These are phyloP conservation scores for Mimumesa dahlbomi DNA, from an alignment of 2,888 invertebrate genomes.

Conservation along the genomic window DNA sequence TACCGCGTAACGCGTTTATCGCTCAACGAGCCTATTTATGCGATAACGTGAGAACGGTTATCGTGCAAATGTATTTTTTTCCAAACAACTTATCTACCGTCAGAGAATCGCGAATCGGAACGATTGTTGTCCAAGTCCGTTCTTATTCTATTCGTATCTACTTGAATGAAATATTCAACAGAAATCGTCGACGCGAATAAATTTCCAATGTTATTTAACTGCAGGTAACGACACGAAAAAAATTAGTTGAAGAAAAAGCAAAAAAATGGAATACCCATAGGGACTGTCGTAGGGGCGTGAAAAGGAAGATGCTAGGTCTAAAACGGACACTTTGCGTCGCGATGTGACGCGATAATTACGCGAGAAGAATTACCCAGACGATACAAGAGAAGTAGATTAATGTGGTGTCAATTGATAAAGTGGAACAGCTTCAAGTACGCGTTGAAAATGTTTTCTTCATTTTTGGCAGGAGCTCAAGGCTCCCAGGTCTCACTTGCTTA, in stretches of 20 bases:
- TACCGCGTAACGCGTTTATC: not conserved
- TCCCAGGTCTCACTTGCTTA: slow-evolving; percentile 59
- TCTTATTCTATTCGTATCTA: no score
- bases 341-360: slow-evolving; percentile 6
- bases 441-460: slow-evolving; percentile 70
- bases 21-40: not conserved
- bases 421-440: slow-evolving; percentile 63
- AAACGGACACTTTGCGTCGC: not conserved
- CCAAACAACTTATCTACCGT: not conserved
- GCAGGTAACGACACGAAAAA: no score
- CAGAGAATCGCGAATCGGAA: no score
- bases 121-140: no score
- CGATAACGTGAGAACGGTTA: not conserved
- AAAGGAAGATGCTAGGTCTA: not conserved
- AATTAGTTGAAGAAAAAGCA: no score
- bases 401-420: slow-evolving; percentile 58
- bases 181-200: no score
- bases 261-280: no score
- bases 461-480: slow-evolving; percentile 76
- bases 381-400: slow-evolving; percentile 30
- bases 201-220: no score
- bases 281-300: not conserved
- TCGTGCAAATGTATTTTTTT: not conserved
- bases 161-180: no score
- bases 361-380: slow-evolving; percentile 12